Evolutionary conservation across 2,113 vertebrate species (phyloP).

Genomic region (Grammomys dolichurus): DNA sequence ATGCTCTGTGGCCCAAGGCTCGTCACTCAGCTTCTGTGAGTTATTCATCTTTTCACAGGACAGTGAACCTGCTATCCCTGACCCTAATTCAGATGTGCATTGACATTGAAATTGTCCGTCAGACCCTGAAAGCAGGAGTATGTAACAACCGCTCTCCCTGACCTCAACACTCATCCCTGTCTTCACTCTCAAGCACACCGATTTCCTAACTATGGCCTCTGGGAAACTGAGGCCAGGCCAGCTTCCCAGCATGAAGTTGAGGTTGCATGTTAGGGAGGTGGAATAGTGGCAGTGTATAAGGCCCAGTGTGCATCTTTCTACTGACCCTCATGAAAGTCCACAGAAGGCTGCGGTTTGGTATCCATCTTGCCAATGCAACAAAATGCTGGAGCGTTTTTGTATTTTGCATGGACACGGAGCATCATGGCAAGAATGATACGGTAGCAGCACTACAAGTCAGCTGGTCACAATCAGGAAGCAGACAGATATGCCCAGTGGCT

Average conservation of each 20-base stretch:
- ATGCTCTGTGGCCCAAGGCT: neutral
- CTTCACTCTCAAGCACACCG: rapidly evolving
- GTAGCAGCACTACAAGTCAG: neutral
- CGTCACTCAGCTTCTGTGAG: neutral
- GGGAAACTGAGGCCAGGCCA: neutral
- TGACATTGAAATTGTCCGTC: neutral
- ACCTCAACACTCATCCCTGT: rapidly evolving
- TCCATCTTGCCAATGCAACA: neutral
- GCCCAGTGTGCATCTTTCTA: neutral
- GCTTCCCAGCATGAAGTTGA: neutral
- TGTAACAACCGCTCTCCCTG: neutral
- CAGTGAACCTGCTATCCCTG: rapidly evolving
- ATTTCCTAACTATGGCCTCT: rapidly evolving
- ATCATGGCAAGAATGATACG: neutral
- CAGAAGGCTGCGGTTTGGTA: rapidly evolving
- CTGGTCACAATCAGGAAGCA: neutral
- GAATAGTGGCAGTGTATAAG: neutral
- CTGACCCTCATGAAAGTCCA: rapidly evolving
- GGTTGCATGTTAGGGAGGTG: neutral
- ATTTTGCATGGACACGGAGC: neutral
- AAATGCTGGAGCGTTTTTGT: neutral
- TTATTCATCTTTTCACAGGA: neutral
- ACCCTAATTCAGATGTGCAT: rapidly evolving
- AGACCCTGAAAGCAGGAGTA: rapidly evolving
- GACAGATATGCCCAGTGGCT: neutral